Conservation (phyloP, 1,140 invertebrate species). For the Mizuhopecten yessoensis region DNA sequence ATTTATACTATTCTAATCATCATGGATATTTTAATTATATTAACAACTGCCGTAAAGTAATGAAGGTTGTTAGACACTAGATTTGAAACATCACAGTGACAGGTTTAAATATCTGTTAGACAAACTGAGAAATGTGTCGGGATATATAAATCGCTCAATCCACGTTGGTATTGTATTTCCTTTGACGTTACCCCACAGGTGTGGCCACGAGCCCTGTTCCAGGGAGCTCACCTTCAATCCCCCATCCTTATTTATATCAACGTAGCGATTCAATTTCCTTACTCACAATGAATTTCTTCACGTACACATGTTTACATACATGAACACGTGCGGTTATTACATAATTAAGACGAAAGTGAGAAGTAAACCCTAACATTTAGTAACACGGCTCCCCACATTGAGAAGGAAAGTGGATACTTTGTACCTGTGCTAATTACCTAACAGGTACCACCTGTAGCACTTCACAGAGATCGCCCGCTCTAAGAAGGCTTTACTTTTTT, state of each 20-base stretch:
- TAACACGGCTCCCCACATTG: constrained; percentile 2
- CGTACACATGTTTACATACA: background rate
- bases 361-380: constrained; percentile 28
- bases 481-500: background rate
- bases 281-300: background rate
- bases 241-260: background rate
- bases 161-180: background rate
- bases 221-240: background rate
- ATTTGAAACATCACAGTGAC: background rate
- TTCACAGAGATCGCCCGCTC: background rate
- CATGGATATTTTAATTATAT: no score
- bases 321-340: background rate
- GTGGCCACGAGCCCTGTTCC: background rate
- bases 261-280: background rate
- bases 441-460: background rate
- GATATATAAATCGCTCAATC: background rate
- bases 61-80: no score
- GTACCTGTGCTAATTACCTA: background rate
- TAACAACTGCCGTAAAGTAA: no score
- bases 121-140: background rate
- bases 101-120: background rate
- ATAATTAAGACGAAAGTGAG: constrained; percentile 33
- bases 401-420: background rate
- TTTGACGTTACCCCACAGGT: background rate
- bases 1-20: no score